Evolutionary conservation across 2,888 invertebrate genomes (phyloP).

Genomic region (Tromatobia lineatoria): DNA sequence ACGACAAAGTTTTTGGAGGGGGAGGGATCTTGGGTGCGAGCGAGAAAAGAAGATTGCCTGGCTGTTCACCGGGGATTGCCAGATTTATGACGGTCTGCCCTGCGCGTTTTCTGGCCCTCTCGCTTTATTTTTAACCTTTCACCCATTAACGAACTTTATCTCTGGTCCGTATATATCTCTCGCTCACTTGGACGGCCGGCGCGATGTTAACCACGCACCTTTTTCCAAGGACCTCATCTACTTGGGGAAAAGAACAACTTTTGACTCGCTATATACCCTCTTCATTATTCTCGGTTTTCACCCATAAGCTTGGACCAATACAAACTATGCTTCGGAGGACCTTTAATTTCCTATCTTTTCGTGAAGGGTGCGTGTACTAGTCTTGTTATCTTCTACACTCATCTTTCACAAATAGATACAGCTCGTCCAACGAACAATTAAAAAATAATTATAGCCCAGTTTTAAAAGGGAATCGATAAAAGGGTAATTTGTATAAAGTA

Average conservation of each 20-base stretch:
- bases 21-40: conserved; percentile 31
- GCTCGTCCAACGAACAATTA: conserved; percentile 4
- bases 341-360: conserved; percentile 54
- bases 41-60: conserved; percentile 66
- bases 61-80: conserved; percentile 79
- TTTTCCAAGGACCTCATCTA: conserved; percentile 61
- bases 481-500: background rate
- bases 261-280: conserved; percentile 45
- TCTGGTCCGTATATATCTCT: conserved; percentile 78
- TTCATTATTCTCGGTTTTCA: conserved; percentile 64
- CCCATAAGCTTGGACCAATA: conserved; percentile 31
- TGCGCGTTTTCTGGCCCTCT: conserved; percentile 71
- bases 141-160: conserved; percentile 85
- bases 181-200: conserved; percentile 58
- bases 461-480: conserved; percentile 35
- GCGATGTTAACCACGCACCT: conserved; percentile 66
- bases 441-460: conserved; percentile 50
- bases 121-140: conserved; percentile 84
- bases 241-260: conserved; percentile 57
- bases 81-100: conserved; percentile 84
- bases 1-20: conserved; percentile 52
- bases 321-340: conserved; percentile 4
- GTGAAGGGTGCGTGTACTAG: conserved; percentile 4
- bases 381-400: conserved; percentile 31
- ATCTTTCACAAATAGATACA: conserved; percentile 40